Base-by-base conservation (phyloP, 2,888 invertebrate genomes). In the Arrhopalites spinosus region DNA sequence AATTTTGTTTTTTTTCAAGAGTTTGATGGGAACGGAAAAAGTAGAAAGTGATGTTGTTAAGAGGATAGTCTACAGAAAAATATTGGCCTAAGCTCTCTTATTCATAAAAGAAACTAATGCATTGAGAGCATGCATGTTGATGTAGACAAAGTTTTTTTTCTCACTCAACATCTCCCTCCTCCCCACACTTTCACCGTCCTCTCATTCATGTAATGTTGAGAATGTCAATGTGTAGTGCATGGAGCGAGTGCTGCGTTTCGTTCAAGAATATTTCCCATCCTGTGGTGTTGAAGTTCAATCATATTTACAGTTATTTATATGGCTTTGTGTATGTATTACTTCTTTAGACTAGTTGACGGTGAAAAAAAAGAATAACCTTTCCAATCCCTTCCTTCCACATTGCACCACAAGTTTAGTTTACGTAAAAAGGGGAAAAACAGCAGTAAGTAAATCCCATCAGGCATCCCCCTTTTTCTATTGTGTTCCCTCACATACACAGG, bases 11-110 rank as follows among this genome's bases (percentile, higher is more conserved):
- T 67, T 68, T 69, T 25, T 8, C 7, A 17, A 29, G 30, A 61
- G 71, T 59, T 61, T 59, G 71, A 59, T 36, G 61, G 63, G 63
- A 61, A 63, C 25, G 45, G 63, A 61, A 47, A 63, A 63, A 72
- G 72, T 63, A 72, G 72, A 61, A 61, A 61, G 45, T 61, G 61
- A 72, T 72, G 63, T 56, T 53, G 61, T 67, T 76, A 76, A 76
- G 76, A 76, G 76, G 76, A 76, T 76, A 68, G 73, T 73, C 73
- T 67, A 25, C 15, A 70, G 63, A 61, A 76, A 76, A 76, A 76
- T 76, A 76, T 76, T 76, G 76, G 76, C 72, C 45, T 76, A 76
- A 76, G 76, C 76, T 43, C 69, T 76, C 76, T 76, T 73, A 73
- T 76, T 76, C 76, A 73, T 76, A 73, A 73, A 69, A 76, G 64